Percentiles rank a stretch among this genome's conserved stretches.
These are phyloP conservation scores for Pachliopta kotzebuea DNA, from an alignment of 2,888 invertebrate genomes.

Conservation along the genomic window DNA sequence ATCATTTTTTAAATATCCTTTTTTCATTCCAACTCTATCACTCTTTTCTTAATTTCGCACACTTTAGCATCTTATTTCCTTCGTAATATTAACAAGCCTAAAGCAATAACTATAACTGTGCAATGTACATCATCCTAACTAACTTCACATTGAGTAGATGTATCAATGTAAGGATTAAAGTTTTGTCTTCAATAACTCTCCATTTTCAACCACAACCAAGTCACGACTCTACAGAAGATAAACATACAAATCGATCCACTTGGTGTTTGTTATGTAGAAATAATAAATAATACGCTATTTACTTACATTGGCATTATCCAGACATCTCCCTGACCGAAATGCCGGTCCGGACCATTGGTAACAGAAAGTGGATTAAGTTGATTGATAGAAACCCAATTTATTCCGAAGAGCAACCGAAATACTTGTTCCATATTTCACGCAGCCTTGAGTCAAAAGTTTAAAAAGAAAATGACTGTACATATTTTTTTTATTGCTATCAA, in stretches of 20 bases:
- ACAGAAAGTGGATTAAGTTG: constrained; percentile 1
- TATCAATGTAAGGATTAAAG: no score
- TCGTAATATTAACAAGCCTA: no score
- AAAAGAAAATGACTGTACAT: background rate
- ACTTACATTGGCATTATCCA: background rate
- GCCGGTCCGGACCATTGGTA: background rate
- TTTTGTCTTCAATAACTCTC: no score
- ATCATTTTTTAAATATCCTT: no score
- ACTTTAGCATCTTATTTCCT: no score
- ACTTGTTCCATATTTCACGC: constrained; percentile 3
- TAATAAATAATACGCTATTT: background rate
- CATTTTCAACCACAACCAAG: no score
- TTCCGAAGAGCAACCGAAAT: background rate
- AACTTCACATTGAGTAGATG: no score
- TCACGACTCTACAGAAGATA: background rate
- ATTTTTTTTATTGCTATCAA: background rate
- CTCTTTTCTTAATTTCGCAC: no score
- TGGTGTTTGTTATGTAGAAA: background rate
- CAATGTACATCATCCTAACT: no score
- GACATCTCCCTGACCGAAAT: background rate
- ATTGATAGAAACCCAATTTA: constrained; percentile 7
- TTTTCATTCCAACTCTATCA: no score
- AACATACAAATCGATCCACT: background rate
- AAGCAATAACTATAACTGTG: no score
- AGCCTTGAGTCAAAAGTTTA: constrained; percentile 3